Conservation (phyloP, 2,888 invertebrate genomes). For the Norana najaformis region DNA sequence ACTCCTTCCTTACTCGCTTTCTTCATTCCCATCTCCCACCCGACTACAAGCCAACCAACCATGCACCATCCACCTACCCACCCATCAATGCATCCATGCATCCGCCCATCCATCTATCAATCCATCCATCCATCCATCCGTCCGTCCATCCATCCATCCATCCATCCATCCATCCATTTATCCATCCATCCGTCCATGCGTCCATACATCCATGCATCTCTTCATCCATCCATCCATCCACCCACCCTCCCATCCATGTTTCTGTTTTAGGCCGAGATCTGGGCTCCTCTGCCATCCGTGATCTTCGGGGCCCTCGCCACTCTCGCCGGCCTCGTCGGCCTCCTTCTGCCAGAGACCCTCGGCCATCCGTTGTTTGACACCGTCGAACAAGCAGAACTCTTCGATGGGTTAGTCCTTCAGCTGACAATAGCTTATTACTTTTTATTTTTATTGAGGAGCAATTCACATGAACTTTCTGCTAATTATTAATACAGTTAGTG, state of each 20-base stretch:
- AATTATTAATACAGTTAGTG: no score
- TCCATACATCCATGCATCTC: no score
- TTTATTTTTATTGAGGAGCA: not conserved
- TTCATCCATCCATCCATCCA: no score
- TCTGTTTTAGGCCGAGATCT: slow-evolving; percentile 35
- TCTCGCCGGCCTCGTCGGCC: slow-evolving; percentile 32
- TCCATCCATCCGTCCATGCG: no score
- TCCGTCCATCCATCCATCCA: not conserved
- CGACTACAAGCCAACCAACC: no score
- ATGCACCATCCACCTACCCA: no score
- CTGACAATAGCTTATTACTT: no score
- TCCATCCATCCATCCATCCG: no score
- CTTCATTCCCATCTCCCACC: no score
- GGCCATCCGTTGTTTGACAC: slow-evolving; percentile 37
- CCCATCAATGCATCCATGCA: no score
- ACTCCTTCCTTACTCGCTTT: no score
- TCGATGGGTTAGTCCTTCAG: not conserved
- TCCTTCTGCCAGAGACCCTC: slow-evolving; percentile 44
- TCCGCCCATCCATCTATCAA: no score
- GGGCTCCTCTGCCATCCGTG: slow-evolving; percentile 42
- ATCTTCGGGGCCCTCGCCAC: slow-evolving; percentile 42
- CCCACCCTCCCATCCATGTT: not conserved
- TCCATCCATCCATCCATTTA: not conserved
- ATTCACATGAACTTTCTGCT: not conserved
- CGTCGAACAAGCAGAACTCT: slow-evolving; percentile 39